Evolutionary conservation across 2,888 invertebrate species (phyloP).

Genomic region (Caradrina clavipalpis): DNA sequence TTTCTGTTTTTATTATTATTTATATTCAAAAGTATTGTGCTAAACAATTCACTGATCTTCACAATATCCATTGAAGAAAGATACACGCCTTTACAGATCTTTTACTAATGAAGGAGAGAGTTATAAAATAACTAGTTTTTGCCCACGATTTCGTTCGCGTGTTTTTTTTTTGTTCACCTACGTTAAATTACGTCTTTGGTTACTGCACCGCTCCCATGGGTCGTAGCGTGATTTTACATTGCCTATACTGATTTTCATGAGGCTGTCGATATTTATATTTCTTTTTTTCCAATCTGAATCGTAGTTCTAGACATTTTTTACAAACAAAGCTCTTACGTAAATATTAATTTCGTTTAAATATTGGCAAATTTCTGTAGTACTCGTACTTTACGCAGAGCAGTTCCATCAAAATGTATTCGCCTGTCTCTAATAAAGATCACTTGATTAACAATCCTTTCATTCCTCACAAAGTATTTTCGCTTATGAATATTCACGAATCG

Average conservation of each 20-base stretch:
- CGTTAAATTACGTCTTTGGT: too few species aligned
- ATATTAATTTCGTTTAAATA: too few species aligned
- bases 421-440: slow-evolving; percentile 29
- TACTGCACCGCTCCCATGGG: too few species aligned
- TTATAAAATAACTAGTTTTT: background rate
- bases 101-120: background rate
- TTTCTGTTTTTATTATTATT: background rate
- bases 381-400: background rate
- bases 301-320: too few species aligned
- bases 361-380: slow-evolving; percentile 9
- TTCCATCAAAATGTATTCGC: background rate
- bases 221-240: too few species aligned
- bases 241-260: too few species aligned
- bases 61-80: background rate
- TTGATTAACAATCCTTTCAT: slow-evolving; percentile 36
- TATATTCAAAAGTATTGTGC: background rate
- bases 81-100: background rate
- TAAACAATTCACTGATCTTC: too few species aligned
- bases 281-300: too few species aligned
- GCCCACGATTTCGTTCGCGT: too few species aligned
- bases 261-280: too few species aligned
- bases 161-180: too few species aligned
- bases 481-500: slow-evolving; percentile 57
- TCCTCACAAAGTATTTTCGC: slow-evolving; percentile 21
- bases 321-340: too few species aligned